Evolutionary conservation across 2,888 invertebrate species (phyloP).

Genomic region (Neuroscelio doddi): DNA sequence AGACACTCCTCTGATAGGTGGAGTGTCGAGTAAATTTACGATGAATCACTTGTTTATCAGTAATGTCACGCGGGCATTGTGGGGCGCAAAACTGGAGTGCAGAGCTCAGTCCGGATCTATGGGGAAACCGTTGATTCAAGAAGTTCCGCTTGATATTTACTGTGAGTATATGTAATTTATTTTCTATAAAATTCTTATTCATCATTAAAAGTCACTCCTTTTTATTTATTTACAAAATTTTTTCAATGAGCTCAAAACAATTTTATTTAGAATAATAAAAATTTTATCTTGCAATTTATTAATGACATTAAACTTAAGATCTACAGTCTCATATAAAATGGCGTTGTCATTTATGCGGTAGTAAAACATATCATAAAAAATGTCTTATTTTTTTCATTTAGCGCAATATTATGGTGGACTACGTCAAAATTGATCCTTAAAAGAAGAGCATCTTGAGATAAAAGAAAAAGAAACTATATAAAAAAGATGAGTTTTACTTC

Average conservation of each 20-base stretch:
- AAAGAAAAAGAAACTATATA: slow-evolving; percentile 15
- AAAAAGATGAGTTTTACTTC: slow-evolving; percentile 13
- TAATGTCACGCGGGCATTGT: slow-evolving; percentile 81
- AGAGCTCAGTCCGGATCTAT: slow-evolving; percentile 83
- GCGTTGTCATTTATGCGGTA: neutral
- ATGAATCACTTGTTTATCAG: slow-evolving; percentile 85
- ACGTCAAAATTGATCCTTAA: slow-evolving; percentile 14
- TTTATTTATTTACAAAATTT: no score
- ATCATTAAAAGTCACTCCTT: neutral
- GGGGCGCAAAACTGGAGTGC: slow-evolving; percentile 84
- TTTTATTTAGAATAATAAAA: no score
- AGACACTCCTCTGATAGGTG: slow-evolving; percentile 76
- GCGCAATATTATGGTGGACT: slow-evolving; percentile 4
- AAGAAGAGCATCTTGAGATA: slow-evolving; percentile 12
- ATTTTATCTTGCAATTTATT: no score
- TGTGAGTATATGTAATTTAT: slow-evolving; percentile 69
- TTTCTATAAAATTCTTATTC: neutral
- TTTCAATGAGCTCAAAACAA: no score
- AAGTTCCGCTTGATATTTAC: slow-evolving; percentile 84
- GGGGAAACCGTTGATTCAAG: slow-evolving; percentile 79
- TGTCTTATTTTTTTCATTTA: slow-evolving; percentile 1
- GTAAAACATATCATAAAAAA: slow-evolving; percentile 5
- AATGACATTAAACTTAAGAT: no score
- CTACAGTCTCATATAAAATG: neutral
- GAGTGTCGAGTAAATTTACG: slow-evolving; percentile 75